Evolutionary conservation across 2,797 vertebrate species (phyloP), one percentile per base, ranked within the genome.

Genomic region (Poecile montanus): DNA sequence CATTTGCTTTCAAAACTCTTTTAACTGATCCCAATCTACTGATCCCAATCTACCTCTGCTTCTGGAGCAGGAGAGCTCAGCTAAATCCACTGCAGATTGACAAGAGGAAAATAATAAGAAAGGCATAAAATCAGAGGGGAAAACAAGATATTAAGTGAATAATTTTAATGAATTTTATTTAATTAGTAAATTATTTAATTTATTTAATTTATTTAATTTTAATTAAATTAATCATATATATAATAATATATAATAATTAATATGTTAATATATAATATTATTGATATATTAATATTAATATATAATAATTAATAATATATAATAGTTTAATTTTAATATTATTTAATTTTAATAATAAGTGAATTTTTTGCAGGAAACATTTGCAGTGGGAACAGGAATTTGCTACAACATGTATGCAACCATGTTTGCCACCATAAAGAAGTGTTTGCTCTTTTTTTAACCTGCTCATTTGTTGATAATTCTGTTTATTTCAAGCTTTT

Each of bases 401-500:
- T 38, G 36, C 36, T 56, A 10, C 23, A 74, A 13, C 12, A 60
- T 7, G 4, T 2, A 27, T 10, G 9, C 20, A 60, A 36, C 3
- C 1, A 2, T 0, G 1, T 15, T 48, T 56, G 9, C 22, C 58
- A 34, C 10, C 34, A 19, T 23, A 30, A 40, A 7, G 7, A 40
- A 45, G 6, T 4, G 7, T 29, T 47, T n/a, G 1, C 2, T 20
- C 4, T 36, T 67, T 72, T 78, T 34, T 34, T n/a, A 36, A 72
- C 19, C 7, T 15, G 10, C 11, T 44, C 13, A 7, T 19, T 45
- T 76, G 13, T 40, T 66, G 34, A 34, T 87, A 62, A 21, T 53
- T 5, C 2, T 40, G 6, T 32, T 74, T 60, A 20, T 61, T 82
- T 79, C 13, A 60, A 57, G 27, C 7, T 80, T 81, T 77, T 57